Evolutionary conservation across 2,888 invertebrate genomes (phyloP).

Genomic region (Aporophyla lueneburgensis): DNA sequence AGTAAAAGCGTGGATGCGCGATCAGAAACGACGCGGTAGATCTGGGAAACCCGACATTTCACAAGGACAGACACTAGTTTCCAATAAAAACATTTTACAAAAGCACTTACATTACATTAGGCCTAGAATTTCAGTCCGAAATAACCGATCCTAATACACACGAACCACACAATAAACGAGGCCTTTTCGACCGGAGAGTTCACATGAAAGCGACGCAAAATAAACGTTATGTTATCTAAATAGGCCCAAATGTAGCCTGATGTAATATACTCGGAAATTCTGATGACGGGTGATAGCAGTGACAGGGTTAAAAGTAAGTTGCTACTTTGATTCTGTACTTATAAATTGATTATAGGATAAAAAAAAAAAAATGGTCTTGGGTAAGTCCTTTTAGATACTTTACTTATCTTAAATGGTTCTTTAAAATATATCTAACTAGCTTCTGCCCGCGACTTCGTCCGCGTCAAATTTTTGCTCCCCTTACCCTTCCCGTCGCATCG

Average conservation of each 20-base stretch:
- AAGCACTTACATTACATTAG: background rate
- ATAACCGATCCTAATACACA: background rate
- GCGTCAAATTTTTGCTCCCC: too few species aligned
- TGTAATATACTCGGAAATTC: slow-evolving; percentile 54
- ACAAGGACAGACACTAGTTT: background rate
- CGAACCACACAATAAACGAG: slow-evolving; percentile 11
- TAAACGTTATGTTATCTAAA: slow-evolving; percentile 74
- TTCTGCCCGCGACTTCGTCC: too few species aligned
- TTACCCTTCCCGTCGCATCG: too few species aligned
- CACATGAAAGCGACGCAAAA: slow-evolving; percentile 62
- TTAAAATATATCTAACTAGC: too few species aligned
- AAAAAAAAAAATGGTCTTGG: too few species aligned
- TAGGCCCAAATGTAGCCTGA: slow-evolving; percentile 67
- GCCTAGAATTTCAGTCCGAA: background rate
- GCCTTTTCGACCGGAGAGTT: slow-evolving; percentile 28
- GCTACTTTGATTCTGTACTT: slow-evolving; percentile 17
- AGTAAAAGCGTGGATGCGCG: too few species aligned
- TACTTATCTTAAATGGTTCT: too few species aligned
- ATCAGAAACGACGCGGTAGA: too few species aligned
- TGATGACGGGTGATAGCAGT: slow-evolving; percentile 44
- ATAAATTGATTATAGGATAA: too few species aligned
- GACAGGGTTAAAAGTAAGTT: slow-evolving; percentile 34
- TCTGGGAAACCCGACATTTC: too few species aligned
- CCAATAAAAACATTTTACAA: background rate
- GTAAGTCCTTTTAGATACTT: too few species aligned